A percentile compares a stretch with the other conserved stretches of the same genome.
Evolutionary conservation across 2,888 invertebrate species (phyloP).

Genomic region (Zaprionus bogoriensis): DNA sequence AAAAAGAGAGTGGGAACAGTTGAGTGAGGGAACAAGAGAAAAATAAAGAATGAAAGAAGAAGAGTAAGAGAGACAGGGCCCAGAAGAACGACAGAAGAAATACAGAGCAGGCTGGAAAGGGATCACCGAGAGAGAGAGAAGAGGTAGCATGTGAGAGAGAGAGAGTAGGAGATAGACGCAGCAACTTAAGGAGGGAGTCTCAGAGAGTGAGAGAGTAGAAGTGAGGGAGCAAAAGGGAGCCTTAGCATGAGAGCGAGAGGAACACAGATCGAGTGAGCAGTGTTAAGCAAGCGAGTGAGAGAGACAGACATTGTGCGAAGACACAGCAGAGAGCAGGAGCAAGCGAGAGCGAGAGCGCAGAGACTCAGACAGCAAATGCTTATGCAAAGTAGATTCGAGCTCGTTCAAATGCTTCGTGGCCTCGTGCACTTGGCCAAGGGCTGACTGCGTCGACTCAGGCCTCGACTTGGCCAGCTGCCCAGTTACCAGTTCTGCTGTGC

Average conservation of each 20-base stretch:
- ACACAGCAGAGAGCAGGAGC: background rate
- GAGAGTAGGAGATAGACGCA: background rate
- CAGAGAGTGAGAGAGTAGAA: too few relatives aligned
- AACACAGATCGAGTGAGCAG: too few relatives aligned
- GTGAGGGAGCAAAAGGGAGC: background rate
- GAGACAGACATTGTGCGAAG: background rate
- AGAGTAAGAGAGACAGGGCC: too few relatives aligned
- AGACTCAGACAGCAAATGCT: conserved; percentile 38
- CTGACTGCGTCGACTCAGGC: conserved; percentile 35
- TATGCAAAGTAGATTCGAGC: conserved; percentile 48
- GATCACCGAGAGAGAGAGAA: too few relatives aligned
- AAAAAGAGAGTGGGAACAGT: too few relatives aligned
- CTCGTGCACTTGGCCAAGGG: conserved; percentile 51
- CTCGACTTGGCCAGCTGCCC: conserved; percentile 10
- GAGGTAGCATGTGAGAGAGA: too few relatives aligned
- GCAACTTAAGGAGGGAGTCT: too few relatives aligned
- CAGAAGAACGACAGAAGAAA: too few relatives aligned
- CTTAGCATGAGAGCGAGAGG: background rate
- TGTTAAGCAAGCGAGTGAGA: background rate
- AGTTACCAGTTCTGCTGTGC: conserved; percentile 48
- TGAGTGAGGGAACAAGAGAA: too few relatives aligned
- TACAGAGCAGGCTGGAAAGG: too few relatives aligned
- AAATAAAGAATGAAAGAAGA: too few relatives aligned
- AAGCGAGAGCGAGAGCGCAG: background rate
- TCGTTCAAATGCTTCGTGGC: conserved; percentile 32